phyloP scores from a whole-genome alignment of 2,888 invertebrate species.

The Quadroppia sp. region DNA sequence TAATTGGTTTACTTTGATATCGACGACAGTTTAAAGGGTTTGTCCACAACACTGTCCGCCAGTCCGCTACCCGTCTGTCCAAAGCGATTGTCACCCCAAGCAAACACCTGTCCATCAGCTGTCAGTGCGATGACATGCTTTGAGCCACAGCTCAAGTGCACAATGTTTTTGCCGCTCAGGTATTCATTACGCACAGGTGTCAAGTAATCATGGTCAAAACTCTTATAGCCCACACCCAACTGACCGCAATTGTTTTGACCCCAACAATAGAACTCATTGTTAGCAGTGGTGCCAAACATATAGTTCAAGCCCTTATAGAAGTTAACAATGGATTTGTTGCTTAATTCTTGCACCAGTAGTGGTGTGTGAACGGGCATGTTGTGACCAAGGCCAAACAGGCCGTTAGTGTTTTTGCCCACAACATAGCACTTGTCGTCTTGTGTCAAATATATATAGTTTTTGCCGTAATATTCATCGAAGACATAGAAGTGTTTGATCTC shows the following conservation, averaged over 20 bases:
- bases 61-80: constrained; percentile 62
- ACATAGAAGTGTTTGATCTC: too few relatives aligned
- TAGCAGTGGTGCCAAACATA: constrained; percentile 53
- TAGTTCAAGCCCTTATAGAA: constrained; percentile 53
- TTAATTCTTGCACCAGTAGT: not conserved
- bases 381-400: not conserved
- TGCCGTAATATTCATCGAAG: too few relatives aligned
- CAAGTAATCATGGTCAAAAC: constrained; percentile 58
- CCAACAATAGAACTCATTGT: constrained; percentile 63
- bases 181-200: constrained; percentile 60
- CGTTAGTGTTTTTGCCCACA: not conserved
- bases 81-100: constrained; percentile 63
- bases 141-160: constrained; percentile 61
- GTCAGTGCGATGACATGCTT: constrained; percentile 64
- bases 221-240: constrained; percentile 59
- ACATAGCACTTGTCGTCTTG: not conserved
- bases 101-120: constrained; percentile 61
- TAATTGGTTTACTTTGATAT: not conserved
- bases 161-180: constrained; percentile 59
- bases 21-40: constrained; percentile 50
- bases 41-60: constrained; percentile 52
- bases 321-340: constrained; percentile 46
- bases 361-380: not conserved
- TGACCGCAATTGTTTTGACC: constrained; percentile 65
- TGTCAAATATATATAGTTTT: not conserved